Percentiles rank a stretch among this genome's conserved stretches.
Conservation (phyloP, 2,888 invertebrate species). For the Teleogryllus oceanicus region DNA sequence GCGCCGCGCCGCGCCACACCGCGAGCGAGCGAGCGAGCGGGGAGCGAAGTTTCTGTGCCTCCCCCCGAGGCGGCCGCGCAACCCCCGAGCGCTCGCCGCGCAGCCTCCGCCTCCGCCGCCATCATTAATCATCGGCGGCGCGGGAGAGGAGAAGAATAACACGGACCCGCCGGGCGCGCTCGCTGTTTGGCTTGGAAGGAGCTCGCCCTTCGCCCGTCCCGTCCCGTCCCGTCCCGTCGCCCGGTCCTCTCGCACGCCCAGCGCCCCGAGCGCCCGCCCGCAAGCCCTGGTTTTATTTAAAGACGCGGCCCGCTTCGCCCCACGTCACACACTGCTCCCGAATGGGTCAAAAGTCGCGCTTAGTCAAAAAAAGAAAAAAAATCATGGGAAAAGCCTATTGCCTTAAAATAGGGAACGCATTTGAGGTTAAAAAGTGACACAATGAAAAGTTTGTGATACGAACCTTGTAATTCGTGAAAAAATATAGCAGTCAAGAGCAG, state of each 20-base stretch:
- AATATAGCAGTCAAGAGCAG: no score
- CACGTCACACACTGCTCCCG: no score
- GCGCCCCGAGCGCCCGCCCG: not conserved
- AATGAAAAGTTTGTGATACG: no score
- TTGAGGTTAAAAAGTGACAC: no score
- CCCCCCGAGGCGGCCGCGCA: not conserved
- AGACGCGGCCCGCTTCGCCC: not conserved
- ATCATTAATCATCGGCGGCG: conserved; percentile 4
- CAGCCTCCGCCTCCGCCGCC: not conserved
- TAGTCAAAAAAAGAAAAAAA: no score
- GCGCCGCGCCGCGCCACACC: no score
- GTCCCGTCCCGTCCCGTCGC: no score
- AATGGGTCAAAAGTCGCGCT: no score
- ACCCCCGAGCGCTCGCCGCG: not conserved
- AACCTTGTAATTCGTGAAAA: no score
- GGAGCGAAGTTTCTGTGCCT: not conserved
- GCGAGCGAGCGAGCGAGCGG: not conserved
- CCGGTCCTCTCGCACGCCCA: no score
- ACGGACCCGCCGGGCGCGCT: not conserved
- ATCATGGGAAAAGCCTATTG: no score
- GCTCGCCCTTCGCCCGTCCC: not conserved
- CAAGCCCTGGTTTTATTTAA: not conserved
- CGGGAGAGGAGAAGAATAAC: conserved; percentile 4
- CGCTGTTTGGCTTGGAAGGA: conserved; percentile 18
- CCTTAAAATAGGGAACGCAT: no score